Evolutionary conservation across 1,140 invertebrate genomes (phyloP), one percentile per base, ranked within the genome.

Genomic region (Anoplolepis gracilipes): DNA sequence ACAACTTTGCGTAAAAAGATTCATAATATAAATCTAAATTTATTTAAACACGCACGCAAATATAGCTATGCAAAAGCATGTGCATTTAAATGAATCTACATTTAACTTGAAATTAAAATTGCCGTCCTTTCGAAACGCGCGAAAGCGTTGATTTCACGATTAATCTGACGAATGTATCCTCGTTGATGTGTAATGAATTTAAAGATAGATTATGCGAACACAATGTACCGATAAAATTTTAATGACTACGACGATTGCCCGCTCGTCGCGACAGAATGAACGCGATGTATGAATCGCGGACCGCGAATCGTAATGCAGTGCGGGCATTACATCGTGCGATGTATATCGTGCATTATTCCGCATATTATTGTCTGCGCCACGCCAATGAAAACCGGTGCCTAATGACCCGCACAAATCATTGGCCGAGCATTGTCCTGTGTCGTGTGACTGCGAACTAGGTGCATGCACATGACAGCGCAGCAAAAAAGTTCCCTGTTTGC

Each of bases 381-480:
- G 61, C 59, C 84, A 30, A 86, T 67, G 70, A 55, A 86, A 85
- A 88, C 87, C 87, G 46, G 61, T 82, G 77, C 72, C 53, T 46
- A 73, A 73, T 82, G 70, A 78, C 28, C 76, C 22, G 61, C 87
- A 86, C 87, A 77, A 89, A 88, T 86, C 87, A 88, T 39, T 36
- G 57, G 39, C 22, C 67, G 33, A 49, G 59, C 88, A 49, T 69
- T 70, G 72, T 82, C 87, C n/a, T 8, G 62, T 59, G 42, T 82
- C 87, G 25, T 8, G 62, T 59, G 42, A n/a, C 30, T 36, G 33
- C 42, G 1, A 88, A 59, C 75, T 33, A 70, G 16, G 4, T 30
- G 62, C 70, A 57, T 78, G 84, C 65, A 42, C 33, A 42, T 86
- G 88, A 86, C 88, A 86, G 87, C 36, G 53, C 28, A 22, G 7